These are phyloP conservation scores for Phaenicophaeus curvirostris DNA, from an alignment of 2,797 vertebrate genomes.

Conservation along the genomic window DNA sequence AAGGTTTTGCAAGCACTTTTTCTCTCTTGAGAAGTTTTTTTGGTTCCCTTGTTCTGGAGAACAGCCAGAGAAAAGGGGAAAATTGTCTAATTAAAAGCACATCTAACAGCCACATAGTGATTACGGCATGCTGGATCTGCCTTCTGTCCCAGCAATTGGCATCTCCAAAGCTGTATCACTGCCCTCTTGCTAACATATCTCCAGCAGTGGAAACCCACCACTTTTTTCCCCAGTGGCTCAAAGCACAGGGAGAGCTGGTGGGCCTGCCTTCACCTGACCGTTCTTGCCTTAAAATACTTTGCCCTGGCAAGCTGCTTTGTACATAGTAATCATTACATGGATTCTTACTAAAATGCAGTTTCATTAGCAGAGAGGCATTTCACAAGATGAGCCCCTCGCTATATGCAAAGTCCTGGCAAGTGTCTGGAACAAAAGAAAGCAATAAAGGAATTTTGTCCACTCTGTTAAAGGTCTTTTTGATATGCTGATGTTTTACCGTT, in stretches of 20 bases:
- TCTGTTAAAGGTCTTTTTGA: not conserved
- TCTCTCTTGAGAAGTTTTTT: not conserved
- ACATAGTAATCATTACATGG: not conserved
- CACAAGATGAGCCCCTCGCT: not conserved
- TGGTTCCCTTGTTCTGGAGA: not conserved
- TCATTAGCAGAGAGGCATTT: not conserved
- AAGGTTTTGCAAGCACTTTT: constrained; percentile 4
- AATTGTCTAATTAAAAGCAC: not conserved
- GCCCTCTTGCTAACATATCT: not conserved
- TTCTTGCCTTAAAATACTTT: not conserved
- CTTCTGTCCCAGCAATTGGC: not conserved
- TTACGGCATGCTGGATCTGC: not conserved
- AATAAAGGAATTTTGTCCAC: not conserved
- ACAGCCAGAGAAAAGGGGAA: not conserved
- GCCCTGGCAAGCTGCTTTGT: not conserved
- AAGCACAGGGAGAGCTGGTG: not conserved
- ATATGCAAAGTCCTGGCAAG: not conserved
- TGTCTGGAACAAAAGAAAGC: not conserved
- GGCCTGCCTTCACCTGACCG: not conserved
- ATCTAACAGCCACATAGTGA: not conserved
- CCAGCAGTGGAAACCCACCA: not conserved
- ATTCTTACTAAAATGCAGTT: not conserved
- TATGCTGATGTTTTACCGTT: not conserved
- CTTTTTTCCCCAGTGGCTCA: not conserved
- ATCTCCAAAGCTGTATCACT: not conserved